Evolutionary conservation across 2,113 vertebrate species (phyloP).

Genomic region (Ptilonorhynchus violaceus): DNA sequence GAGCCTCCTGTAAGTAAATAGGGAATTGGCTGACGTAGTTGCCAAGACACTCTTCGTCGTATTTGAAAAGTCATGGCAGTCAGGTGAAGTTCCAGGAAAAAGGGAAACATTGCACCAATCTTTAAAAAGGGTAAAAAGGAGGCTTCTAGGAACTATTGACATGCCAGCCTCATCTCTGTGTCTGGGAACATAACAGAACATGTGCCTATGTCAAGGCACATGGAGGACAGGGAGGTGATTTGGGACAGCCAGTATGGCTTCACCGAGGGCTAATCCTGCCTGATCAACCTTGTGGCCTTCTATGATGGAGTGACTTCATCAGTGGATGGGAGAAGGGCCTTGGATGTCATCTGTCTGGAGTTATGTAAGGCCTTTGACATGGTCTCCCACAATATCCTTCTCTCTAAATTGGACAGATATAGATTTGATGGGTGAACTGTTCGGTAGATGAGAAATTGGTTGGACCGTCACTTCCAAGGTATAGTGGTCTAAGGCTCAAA

Average conservation of each 20-base stretch:
- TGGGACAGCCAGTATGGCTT: not conserved
- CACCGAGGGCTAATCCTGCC: not conserved
- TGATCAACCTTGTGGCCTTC: not conserved
- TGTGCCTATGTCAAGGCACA: not conserved
- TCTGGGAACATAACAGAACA: not conserved
- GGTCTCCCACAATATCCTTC: not conserved
- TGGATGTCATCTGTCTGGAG: not conserved
- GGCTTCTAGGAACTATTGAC: not conserved
- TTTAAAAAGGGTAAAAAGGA: not conserved
- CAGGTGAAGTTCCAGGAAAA: not conserved
- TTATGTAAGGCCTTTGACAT: not conserved
- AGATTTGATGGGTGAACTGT: not conserved
- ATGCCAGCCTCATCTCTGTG: not conserved
- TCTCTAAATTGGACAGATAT: too few relatives aligned
- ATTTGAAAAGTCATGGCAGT: not conserved
- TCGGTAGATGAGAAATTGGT: not conserved
- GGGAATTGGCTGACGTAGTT: not conserved
- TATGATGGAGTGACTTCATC: rapidly evolving
- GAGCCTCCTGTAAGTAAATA: not conserved
- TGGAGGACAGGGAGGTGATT: not conserved
- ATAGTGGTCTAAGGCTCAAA: not conserved
- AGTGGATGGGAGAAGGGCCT: not conserved
- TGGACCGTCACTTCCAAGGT: too few relatives aligned
- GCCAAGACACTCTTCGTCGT: not conserved
- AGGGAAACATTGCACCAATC: not conserved